Conservation (phyloP, 1,140 invertebrate genomes). For the Aradophagus sp. region DNA sequence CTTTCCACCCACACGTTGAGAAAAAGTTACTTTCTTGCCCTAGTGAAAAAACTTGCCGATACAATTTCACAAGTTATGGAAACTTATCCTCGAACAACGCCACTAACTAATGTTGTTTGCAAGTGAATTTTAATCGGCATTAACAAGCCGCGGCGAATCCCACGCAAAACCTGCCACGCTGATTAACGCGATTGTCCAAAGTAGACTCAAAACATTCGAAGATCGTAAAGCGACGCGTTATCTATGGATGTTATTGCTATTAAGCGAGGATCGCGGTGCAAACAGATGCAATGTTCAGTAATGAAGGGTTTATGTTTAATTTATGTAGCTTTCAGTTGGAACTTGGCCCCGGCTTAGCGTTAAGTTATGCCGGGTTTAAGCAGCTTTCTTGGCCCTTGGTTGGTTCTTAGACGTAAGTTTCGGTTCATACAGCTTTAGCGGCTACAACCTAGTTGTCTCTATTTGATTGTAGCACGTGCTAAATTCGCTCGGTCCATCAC, state of each 20-base stretch:
- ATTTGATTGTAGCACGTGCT: conserved; percentile 38
- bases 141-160: no score
- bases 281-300: conserved; percentile 45
- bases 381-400: conserved; percentile 50
- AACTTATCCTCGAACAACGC: no score
- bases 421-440: conserved; percentile 39
- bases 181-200: no score
- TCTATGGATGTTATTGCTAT: conserved; percentile 47
- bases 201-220: conserved; percentile 3
- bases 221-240: conserved; percentile 27
- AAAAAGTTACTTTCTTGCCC: no score
- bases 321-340: conserved; percentile 57
- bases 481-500: conserved; percentile 32
- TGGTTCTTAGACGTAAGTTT: conserved; percentile 47
- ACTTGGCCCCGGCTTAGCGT: conserved; percentile 54
- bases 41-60: no score
- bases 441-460: conserved; percentile 38
- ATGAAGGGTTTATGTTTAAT: conserved; percentile 58
- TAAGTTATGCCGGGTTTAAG: conserved; percentile 56
- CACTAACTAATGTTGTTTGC: no score
- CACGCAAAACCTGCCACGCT: no score
- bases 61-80: no score
- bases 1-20: no score
- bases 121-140: no score
- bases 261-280: conserved; percentile 15